Percentiles rank a stretch among this genome's conserved stretches.
Conservation (phyloP, 2,113 vertebrate genomes). For the Fukomys damarensis region DNA sequence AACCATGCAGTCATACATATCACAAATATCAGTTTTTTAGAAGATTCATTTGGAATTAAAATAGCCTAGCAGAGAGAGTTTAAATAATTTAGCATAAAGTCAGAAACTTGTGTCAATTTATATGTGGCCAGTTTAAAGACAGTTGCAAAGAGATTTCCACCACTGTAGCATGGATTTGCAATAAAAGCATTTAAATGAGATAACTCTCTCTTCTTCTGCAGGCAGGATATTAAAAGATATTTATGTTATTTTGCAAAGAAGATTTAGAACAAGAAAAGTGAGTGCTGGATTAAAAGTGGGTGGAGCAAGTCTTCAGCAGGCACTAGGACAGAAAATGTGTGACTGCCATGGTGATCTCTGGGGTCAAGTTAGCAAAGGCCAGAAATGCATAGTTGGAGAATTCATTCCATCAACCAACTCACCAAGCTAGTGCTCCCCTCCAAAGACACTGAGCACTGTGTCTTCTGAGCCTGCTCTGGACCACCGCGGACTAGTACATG, state of each 20-base stretch:
- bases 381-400: not conserved
- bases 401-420: not conserved
- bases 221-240: not conserved
- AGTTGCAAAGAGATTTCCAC: not conserved
- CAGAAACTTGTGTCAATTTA: not conserved
- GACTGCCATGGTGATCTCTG: not conserved
- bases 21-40: not conserved
- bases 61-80: not conserved
- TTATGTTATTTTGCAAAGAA: not conserved
- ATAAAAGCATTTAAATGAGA: not conserved
- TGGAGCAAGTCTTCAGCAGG: not conserved
- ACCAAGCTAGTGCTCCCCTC: not conserved
- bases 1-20: conserved; percentile 13
- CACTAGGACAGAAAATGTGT: not conserved
- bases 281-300: not conserved
- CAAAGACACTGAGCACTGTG: not conserved
- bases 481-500: not conserved
- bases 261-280: not conserved
- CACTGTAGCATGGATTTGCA: not conserved
- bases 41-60: conserved; percentile 58
- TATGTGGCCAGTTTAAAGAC: not conserved
- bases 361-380: not conserved
- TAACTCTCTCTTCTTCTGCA: conserved; percentile 18
- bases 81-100: not conserved
- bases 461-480: not conserved